Conservation (phyloP, 2,797 vertebrate genomes). For the Remorina albescens region DNA sequence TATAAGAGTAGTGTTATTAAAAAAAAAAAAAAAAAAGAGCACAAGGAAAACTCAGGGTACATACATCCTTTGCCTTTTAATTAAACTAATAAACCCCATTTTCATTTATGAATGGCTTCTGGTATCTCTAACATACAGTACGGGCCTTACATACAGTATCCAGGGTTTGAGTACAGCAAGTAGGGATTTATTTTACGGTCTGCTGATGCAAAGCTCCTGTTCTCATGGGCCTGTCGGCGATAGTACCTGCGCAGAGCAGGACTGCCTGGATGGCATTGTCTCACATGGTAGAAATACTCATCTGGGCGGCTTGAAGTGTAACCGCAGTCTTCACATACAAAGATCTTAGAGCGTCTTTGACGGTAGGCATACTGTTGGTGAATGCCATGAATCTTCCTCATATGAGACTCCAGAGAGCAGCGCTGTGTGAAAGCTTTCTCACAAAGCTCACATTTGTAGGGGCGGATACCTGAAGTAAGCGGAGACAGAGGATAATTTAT, state of each 20-base stretch:
- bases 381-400: conserved; percentile 91
- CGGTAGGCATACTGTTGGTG: conserved; percentile 91
- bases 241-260: conserved; percentile 80
- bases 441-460: conserved; percentile 90
- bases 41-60: not conserved
- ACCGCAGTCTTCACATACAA: conserved; percentile 93
- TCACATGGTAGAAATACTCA: conserved; percentile 87
- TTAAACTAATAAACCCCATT: not conserved
- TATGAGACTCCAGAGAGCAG: conserved; percentile 92
- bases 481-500: not conserved
- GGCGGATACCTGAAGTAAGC: conserved; percentile 87
- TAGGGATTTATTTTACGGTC: conserved; percentile 78
- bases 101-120: not conserved
- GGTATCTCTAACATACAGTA: not conserved
- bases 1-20: not conserved
- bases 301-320: conserved; percentile 88
- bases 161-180: conserved; percentile 76
- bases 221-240: conserved; percentile 80
- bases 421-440: conserved; percentile 93
- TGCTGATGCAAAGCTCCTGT: conserved; percentile 47
- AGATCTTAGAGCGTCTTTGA: conserved; percentile 92
- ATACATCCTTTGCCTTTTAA: not conserved
- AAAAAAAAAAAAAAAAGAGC: not conserved
- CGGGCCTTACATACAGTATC: conserved; percentile 77
- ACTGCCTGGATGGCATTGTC: conserved; percentile 84